Evolutionary conservation across 2,797 vertebrate species (phyloP).

Genomic region (Ibycter americanus): DNA sequence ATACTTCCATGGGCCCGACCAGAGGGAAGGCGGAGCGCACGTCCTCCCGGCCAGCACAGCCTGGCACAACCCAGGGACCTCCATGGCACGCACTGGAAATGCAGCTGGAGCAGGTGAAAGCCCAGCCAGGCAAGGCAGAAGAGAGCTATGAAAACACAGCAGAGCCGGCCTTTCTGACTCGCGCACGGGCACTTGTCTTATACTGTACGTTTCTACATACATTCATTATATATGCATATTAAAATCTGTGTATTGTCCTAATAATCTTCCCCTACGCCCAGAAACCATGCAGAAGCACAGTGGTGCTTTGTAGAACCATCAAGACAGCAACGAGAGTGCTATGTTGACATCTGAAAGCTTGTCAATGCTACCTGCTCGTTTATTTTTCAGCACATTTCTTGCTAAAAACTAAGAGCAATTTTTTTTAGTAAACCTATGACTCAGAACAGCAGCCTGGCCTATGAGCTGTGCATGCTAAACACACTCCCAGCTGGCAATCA

Average conservation of each 20-base stretch:
- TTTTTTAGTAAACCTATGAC: background rate
- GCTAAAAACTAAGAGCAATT: background rate
- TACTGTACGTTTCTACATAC: too few species aligned
- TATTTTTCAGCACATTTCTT: background rate
- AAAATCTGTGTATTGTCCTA: background rate
- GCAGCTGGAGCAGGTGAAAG: background rate
- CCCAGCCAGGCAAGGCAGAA: background rate
- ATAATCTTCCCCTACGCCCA: background rate
- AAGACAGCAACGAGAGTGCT: fast-evolving
- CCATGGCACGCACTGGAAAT: background rate
- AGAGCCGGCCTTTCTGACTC: background rate
- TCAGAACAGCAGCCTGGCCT: background rate
- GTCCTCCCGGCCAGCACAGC: too few species aligned
- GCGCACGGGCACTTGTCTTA: fast-evolving
- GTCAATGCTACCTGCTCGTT: background rate
- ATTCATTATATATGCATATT: background rate
- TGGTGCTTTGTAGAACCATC: background rate
- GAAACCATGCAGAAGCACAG: fast-evolving
- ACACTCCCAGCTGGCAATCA: background rate
- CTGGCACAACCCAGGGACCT: too few species aligned
- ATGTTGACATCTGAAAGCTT: background rate
- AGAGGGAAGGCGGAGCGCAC: too few species aligned
- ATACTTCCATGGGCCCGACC: background rate
- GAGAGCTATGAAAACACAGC: background rate
- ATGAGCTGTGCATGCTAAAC: background rate